Conservation (phyloP, 2,113 vertebrate species). For the Notothenia rossii region DNA sequence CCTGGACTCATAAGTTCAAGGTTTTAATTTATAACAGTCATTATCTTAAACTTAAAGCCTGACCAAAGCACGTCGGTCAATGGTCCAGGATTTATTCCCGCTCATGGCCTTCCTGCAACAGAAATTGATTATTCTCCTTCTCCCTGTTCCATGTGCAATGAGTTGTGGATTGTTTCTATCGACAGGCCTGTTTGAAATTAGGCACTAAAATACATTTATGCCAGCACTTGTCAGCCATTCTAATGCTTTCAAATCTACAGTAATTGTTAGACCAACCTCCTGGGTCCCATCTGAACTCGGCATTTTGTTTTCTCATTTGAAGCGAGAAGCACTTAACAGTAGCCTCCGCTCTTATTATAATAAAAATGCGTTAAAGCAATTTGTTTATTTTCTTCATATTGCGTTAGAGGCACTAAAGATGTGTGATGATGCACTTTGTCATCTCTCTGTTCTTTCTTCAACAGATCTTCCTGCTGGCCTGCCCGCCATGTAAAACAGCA, state of each 20-base stretch:
- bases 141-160: not conserved
- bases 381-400: slow-evolving; percentile 31
- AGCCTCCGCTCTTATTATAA: slow-evolving; percentile 29
- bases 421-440: slow-evolving; percentile 30
- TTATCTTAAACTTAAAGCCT: not conserved
- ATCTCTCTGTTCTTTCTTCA: slow-evolving; percentile 66
- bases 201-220: slow-evolving; percentile 1
- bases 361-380: slow-evolving; percentile 35
- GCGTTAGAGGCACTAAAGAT: slow-evolving; percentile 27
- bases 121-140: not conserved
- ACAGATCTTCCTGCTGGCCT: slow-evolving; percentile 98
- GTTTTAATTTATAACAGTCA: not conserved
- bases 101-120: not conserved
- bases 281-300: not conserved
- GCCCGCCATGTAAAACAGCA: slow-evolving; percentile 91
- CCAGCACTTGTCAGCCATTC: not conserved
- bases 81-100: not conserved
- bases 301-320: slow-evolving; percentile 24
- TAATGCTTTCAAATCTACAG: slow-evolving; percentile 14
- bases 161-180: not conserved
- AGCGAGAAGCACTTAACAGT: slow-evolving; percentile 3
- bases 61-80: not conserved
- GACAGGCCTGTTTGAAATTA: slow-evolving; percentile 15
- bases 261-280: slow-evolving; percentile 14
- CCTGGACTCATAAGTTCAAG: not conserved